Percentiles rank a stretch among this genome's conserved stretches.
Evolutionary conservation across 2,113 vertebrate species (phyloP).

Genomic region (Hyaena hyaena): DNA sequence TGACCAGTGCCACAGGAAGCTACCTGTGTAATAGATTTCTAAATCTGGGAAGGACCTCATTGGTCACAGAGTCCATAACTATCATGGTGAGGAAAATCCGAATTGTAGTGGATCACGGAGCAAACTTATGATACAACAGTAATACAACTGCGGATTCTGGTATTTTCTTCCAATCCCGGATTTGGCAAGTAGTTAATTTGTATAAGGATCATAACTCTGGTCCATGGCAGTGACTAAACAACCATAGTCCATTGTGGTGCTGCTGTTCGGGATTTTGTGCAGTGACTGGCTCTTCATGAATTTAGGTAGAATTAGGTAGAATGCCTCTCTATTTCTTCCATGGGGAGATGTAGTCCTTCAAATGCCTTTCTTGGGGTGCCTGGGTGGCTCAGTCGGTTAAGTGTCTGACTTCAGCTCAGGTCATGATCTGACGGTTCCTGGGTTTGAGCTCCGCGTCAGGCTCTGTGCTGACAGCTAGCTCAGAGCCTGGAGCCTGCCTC

Average conservation of each 20-base stretch:
- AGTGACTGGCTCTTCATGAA: neutral
- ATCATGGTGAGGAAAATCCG: neutral
- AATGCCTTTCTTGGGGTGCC: neutral
- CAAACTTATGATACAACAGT: neutral
- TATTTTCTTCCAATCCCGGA: neutral
- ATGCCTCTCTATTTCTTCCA: neutral
- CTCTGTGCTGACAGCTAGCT: no score
- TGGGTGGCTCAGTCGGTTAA: no score
- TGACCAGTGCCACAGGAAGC: neutral
- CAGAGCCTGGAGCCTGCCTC: no score
- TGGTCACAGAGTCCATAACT: neutral
- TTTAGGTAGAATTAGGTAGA: neutral
- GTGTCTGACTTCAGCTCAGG: no score
- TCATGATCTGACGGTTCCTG: no score
- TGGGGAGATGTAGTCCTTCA: neutral
- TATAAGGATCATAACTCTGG: neutral
- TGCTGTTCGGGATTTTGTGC: neutral
- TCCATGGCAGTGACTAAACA: neutral
- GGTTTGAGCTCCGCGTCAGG: no score
- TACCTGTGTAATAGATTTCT: neutral
- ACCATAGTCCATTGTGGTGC: no score
- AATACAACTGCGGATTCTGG: neutral
- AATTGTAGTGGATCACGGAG: neutral
- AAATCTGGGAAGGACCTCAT: neutral
- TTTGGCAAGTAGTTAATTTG: neutral